Evolutionary conservation across 2,113 vertebrate genomes (phyloP).

Genomic region (Capra hircus): DNA sequence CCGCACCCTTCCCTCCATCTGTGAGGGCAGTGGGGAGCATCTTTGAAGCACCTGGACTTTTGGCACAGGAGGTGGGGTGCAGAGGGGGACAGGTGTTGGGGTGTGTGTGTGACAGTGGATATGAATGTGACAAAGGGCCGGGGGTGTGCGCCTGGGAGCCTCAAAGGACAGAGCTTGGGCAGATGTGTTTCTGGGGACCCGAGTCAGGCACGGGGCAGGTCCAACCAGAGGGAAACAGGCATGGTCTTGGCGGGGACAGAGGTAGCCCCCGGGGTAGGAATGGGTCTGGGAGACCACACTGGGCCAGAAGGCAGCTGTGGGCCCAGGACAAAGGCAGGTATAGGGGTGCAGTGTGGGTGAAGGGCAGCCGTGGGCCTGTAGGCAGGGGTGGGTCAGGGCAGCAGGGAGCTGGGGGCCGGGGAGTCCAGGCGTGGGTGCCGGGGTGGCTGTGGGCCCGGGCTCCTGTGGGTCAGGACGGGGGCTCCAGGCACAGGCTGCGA

Average conservation of each 20-base stretch:
- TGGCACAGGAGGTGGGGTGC: neutral
- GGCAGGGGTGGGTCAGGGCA: neutral
- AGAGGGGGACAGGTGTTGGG: neutral
- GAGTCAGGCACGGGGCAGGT: neutral
- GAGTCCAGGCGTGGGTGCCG: neutral
- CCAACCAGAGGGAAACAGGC: neutral
- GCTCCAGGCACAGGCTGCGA: neutral
- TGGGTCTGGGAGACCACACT: neutral
- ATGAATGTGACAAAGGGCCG: neutral
- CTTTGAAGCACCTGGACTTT: neutral
- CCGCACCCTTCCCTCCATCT: accelerated
- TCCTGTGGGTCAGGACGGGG: neutral
- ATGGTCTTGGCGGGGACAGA: neutral
- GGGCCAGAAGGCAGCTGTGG: neutral
- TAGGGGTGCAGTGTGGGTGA: neutral
- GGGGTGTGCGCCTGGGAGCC: neutral
- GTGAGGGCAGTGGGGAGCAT: neutral
- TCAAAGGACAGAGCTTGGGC: neutral
- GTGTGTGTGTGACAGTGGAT: neutral
- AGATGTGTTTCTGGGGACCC: neutral
- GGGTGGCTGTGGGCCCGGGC: neutral
- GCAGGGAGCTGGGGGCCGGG: neutral
- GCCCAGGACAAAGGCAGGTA: neutral
- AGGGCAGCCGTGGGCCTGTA: neutral
- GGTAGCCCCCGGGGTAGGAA: neutral